Evolutionary conservation across 2,888 invertebrate species (phyloP).

Genomic region (Drosophila paramelanica): DNA sequence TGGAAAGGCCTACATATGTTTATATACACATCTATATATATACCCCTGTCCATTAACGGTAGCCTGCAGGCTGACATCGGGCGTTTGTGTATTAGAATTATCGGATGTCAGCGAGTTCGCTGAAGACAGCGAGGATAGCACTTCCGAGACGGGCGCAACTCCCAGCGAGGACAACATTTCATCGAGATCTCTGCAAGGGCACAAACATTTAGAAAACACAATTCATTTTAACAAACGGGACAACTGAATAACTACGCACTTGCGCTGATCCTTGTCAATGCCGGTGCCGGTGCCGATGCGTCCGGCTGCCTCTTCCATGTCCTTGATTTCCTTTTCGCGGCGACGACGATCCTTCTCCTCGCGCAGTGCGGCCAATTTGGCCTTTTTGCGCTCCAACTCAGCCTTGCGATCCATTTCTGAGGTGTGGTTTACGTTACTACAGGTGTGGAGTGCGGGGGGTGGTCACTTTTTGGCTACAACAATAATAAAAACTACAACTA

Average conservation of each 20-base stretch:
- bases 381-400: constrained; percentile 96
- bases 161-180: constrained; percentile 94
- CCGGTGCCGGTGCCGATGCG: constrained; percentile 81
- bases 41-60: constrained; percentile 84
- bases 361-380: constrained; percentile 94
- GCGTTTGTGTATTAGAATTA: constrained; percentile 91
- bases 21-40: neutral
- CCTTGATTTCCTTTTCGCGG: constrained; percentile 94
- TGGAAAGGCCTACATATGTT: constrained; percentile 7
- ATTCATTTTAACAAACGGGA: neutral
- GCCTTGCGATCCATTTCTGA: constrained; percentile 91
- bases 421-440: constrained; percentile 27
- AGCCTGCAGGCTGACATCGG: constrained; percentile 92
- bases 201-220: too few relatives aligned
- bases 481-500: constrained; percentile 46
- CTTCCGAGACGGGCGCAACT: constrained; percentile 94
- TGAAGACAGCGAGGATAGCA: constrained; percentile 92
- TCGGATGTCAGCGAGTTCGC: constrained; percentile 93
- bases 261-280: constrained; percentile 84
- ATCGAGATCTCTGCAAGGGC: constrained; percentile 88
- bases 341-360: constrained; percentile 95
- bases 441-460: constrained; percentile 5
- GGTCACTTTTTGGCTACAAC: constrained; percentile 20
- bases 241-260: constrained; percentile 63
- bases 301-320: constrained; percentile 90